Evolutionary conservation across 2,888 invertebrate species (phyloP).

Genomic region (Dastarcus helophoroides): DNA sequence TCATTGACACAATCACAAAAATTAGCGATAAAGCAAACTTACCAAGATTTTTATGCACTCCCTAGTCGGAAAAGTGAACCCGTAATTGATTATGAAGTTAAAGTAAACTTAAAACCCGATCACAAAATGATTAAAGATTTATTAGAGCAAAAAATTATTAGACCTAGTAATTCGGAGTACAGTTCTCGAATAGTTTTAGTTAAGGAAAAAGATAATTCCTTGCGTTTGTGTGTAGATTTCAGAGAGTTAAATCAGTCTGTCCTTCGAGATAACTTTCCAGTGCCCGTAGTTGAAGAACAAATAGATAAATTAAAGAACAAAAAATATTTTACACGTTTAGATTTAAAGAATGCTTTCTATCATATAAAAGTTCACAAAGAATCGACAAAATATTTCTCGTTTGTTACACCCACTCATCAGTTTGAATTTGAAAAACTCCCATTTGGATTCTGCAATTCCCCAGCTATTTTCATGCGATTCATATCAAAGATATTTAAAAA

Average conservation of each 20-base stretch:
- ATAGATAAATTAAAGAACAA: constrained; percentile 15
- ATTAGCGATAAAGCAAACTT: too few relatives aligned
- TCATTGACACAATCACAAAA: too few relatives aligned
- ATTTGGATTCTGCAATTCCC: constrained; percentile 19
- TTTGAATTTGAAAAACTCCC: constrained; percentile 17
- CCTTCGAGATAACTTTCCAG: constrained; percentile 18
- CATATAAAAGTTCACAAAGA: constrained; percentile 15
- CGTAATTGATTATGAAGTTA: too few relatives aligned
- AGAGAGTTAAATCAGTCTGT: constrained; percentile 20
- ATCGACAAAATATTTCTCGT: constrained; percentile 14
- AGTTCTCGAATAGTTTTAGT: constrained; percentile 19
- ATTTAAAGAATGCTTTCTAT: constrained; percentile 18
- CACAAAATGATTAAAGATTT: constrained; percentile 14
- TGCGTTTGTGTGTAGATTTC: constrained; percentile 22
- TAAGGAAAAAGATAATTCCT: constrained; percentile 20
- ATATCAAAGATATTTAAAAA: constrained; percentile 11
- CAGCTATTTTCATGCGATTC: constrained; percentile 15
- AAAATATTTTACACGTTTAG: constrained; percentile 14
- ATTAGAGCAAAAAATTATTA: constrained; percentile 13
- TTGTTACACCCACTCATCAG: constrained; percentile 18
- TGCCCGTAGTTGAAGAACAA: constrained; percentile 22
- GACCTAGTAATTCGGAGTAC: constrained; percentile 20
- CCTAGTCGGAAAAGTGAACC: too few relatives aligned
- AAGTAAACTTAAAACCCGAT: constrained; percentile 12
- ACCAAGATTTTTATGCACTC: too few relatives aligned